phyloP scores from a whole-genome alignment of 92 coral and sea anemone genomes.

The Phymanthus crucifer region DNA sequence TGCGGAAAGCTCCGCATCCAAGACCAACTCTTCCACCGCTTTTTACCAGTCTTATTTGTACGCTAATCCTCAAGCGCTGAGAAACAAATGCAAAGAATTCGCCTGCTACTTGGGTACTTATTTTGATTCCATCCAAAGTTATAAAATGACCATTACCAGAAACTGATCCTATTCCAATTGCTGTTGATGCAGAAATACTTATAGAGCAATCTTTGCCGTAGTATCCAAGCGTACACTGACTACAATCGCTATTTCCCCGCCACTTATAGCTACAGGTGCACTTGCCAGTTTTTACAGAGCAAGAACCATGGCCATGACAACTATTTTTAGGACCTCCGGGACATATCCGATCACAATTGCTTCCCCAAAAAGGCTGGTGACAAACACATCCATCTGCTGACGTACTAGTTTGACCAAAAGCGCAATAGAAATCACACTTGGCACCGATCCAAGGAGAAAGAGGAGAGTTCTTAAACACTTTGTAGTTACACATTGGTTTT shows the following conservation, averaged over 20 bases:
- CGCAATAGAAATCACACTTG: constrained; percentile 65
- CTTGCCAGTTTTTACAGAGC: constrained; percentile 59
- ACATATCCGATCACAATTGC: constrained; percentile 63
- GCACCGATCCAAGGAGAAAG: constrained; percentile 75
- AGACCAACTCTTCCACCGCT: constrained; percentile 70
- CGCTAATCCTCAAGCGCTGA: constrained; percentile 67
- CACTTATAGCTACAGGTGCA: constrained; percentile 76
- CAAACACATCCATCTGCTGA: constrained; percentile 59
- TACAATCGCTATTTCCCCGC: constrained; percentile 75
- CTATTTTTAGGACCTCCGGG: constrained; percentile 82
- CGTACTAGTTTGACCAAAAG: constrained; percentile 55
- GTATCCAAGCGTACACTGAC: constrained; percentile 73
- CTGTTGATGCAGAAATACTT: constrained; percentile 41
- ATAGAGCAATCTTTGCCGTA: constrained; percentile 86
- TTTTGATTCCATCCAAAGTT: constrained; percentile 75
- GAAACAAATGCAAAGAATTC: constrained; percentile 79
- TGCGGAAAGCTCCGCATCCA: constrained; percentile 67
- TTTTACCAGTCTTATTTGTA: constrained; percentile 85
- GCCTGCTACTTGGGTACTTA: constrained; percentile 71
- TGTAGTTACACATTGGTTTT: constrained; percentile 73
- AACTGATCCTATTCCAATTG: constrained; percentile 52
- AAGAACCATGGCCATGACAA: constrained; percentile 78
- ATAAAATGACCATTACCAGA: constrained; percentile 88
- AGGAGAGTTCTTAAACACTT: constrained; percentile 64
- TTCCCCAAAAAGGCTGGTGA: constrained; percentile 78